Evolutionary conservation across 2,797 vertebrate genomes (phyloP).

Genomic region (Microctenopoma steveboyesi): DNA sequence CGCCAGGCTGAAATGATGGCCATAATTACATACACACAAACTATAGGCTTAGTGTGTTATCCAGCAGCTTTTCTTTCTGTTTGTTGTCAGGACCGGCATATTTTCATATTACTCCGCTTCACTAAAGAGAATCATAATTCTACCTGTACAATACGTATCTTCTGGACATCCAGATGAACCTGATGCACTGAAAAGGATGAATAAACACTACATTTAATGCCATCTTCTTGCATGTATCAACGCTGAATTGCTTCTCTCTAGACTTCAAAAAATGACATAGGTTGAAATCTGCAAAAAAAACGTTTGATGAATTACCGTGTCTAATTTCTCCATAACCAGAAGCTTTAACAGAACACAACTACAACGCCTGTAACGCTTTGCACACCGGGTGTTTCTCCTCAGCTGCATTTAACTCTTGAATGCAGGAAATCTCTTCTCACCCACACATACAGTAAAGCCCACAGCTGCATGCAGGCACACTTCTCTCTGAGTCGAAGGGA

Average conservation of each 20-base stretch:
- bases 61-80: not conserved
- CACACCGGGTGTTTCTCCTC: conserved; percentile 6
- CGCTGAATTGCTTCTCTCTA: not conserved
- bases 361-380: conserved; percentile 29
- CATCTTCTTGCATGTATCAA: not conserved
- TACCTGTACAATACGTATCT: too few relatives aligned
- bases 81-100: not conserved
- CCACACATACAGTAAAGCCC: conserved; percentile 13
- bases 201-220: too few relatives aligned
- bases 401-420: conserved; percentile 10
- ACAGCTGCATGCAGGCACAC: conserved; percentile 4
- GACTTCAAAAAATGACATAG: not conserved
- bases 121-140: too few relatives aligned
- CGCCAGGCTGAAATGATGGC: too few relatives aligned
- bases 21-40: too few relatives aligned
- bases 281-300: not conserved
- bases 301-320: conserved; percentile 1
- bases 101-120: conserved; percentile 2
- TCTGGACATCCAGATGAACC: not conserved
- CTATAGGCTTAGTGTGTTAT: too few relatives aligned
- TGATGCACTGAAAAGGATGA: not conserved
- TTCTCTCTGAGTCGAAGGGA: not conserved
- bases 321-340: conserved; percentile 2
- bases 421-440: conserved; percentile 23
- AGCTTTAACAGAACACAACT: conserved; percentile 6